Evolutionary conservation across 2,797 vertebrate species (phyloP), one percentile per base, ranked within the genome.

Genomic region (Hydrocynus forskahlii): DNA sequence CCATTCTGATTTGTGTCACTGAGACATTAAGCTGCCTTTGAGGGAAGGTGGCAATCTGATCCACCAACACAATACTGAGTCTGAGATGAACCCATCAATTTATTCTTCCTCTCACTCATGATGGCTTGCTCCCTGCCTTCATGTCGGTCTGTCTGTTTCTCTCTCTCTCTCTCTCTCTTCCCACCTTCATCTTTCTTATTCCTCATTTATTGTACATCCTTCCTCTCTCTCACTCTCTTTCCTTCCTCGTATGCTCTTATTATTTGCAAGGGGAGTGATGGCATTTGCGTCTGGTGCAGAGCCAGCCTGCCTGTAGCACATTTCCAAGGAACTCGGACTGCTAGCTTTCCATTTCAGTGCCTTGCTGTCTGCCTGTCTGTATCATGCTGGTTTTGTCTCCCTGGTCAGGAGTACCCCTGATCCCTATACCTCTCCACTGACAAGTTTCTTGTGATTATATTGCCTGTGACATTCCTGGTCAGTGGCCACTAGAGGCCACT

Each of bases 21-120:
- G 91, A 94, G 89, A 93, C 93, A 95, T 95, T 95, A 95, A 90
- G 90, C 88, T 73, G 91, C 91, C 90, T 94, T 93, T 93, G 92
- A 92, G 91, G 91, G 91, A 93, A 92, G 91, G 91, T 88, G 86
- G 91, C 91, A 89, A 91, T 94, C 91, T 93, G 93, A 94, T 94
- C 92, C 91, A 94, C 94, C 92, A 92, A 89, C 87, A 87, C 89
- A 93, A 90, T 94, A 94, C 94, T 92, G 92, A 93, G 91, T 90
- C 76, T 68, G 89, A 91, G 92, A 95, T 93, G 89, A 93, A 93
- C 88, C 92, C 91, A 94, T 94, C 92, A 92, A 91, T 94, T 93
- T 90, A 90, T 87, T 91, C 89, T 87, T 76, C 76, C 78, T 85
- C 79, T 76, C 68, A 86, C 69, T 74, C 84, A 3, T 50, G 45